Evolutionary conservation across 2,888 invertebrate genomes (phyloP).

Genomic region (Lasioglossum vierecki): DNA sequence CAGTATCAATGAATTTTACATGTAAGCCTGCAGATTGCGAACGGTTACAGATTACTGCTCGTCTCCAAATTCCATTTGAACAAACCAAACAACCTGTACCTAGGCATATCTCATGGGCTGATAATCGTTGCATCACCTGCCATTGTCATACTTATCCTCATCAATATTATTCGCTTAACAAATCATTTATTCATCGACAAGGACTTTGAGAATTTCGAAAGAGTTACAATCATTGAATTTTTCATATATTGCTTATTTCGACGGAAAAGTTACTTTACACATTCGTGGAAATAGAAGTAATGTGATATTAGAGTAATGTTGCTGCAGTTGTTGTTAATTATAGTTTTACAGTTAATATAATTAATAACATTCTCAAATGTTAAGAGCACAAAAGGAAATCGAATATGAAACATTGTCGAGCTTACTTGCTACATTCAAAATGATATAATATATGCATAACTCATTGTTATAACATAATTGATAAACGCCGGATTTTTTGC

Average conservation of each 20-base stretch:
- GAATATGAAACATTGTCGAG: neutral
- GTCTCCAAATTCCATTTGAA: constrained; percentile 78
- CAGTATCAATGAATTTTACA: constrained; percentile 81
- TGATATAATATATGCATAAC: neutral
- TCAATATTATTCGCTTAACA: constrained; percentile 49
- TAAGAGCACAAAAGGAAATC: neutral
- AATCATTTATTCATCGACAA: constrained; percentile 26
- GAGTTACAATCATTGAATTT: constrained; percentile 3
- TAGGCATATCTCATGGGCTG: constrained; percentile 77
- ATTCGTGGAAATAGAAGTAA: neutral
- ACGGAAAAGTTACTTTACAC: neutral
- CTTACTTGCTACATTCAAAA: neutral
- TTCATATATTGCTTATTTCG: neutral
- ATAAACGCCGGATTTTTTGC: too few relatives aligned
- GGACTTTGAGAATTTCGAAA: constrained; percentile 11
- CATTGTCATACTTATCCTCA: constrained; percentile 66
- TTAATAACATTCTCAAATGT: constrained; percentile 8
- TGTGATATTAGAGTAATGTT: neutral
- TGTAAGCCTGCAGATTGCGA: constrained; percentile 71
- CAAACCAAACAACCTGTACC: constrained; percentile 81
- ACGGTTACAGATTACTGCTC: constrained; percentile 79
- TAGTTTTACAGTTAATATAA: neutral
- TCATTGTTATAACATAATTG: neutral
- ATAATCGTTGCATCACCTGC: constrained; percentile 81
- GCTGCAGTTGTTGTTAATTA: constrained; percentile 6